Evolutionary conservation across 2,113 vertebrate species (phyloP).

Genomic region (Collichthys lucidus): DNA sequence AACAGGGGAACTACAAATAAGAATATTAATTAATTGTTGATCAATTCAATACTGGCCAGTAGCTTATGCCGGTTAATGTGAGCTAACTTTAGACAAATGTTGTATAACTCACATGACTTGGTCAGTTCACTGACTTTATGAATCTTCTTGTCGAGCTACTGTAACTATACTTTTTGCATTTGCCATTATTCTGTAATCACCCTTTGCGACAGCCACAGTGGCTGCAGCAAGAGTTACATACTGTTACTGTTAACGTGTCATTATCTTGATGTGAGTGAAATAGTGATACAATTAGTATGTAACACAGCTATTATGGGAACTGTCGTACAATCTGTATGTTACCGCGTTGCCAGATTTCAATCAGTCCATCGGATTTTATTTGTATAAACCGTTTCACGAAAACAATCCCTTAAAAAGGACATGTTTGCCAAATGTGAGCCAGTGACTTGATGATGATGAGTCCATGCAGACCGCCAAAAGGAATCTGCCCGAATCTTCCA

Average conservation of each 20-base stretch:
- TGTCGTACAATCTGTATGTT: background rate
- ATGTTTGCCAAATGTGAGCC: slow-evolving; percentile 4
- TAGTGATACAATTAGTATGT: background rate
- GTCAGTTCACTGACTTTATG: background rate
- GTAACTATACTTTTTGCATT: slow-evolving; percentile 1
- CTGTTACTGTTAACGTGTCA: background rate
- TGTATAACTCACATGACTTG: background rate
- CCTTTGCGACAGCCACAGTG: background rate
- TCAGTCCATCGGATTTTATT: too few species aligned
- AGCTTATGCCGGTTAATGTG: background rate
- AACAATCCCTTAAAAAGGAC: background rate
- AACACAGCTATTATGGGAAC: background rate
- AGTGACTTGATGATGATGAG: background rate
- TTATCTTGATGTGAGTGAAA: background rate
- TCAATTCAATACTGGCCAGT: background rate
- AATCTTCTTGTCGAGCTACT: background rate
- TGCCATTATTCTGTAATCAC: background rate
- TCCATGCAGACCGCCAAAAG: background rate
- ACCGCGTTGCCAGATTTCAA: too few species aligned
- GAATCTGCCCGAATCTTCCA: background rate
- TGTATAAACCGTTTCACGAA: too few species aligned
- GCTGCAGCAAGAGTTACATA: background rate
- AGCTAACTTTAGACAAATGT: background rate
- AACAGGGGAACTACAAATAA: too few species aligned
- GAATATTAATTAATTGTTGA: background rate